Conservation (phyloP, 2,888 invertebrate species). For the Cepaea hortensis region DNA sequence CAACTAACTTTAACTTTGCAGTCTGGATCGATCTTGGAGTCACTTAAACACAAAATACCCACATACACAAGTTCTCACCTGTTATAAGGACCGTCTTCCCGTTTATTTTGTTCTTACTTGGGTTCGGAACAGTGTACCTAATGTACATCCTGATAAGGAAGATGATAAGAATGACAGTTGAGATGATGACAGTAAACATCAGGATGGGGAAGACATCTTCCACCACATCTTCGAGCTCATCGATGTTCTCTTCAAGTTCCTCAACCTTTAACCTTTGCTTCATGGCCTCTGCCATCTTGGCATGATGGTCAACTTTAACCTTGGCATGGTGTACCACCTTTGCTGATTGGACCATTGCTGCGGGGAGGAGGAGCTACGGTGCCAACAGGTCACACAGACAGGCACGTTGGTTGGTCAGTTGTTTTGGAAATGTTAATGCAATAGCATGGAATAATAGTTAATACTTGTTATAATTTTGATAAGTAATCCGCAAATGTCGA, state of each 20-base stretch:
- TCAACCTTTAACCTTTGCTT: constrained; percentile 54
- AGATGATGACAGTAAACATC: constrained; percentile 61
- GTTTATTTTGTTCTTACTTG: constrained; percentile 62
- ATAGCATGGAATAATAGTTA: no score
- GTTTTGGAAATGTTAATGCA: no score
- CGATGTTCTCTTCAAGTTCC: constrained; percentile 57
- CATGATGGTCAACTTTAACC: constrained; percentile 42
- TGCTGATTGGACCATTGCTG: background rate
- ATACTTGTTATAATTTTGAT: no score
- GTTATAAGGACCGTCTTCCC: constrained; percentile 67
- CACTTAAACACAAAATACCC: no score
- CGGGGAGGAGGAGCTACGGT: background rate
- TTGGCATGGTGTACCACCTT: constrained; percentile 14
- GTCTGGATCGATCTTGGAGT: no score
- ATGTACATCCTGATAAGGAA: constrained; percentile 66
- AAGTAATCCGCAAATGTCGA: no score
- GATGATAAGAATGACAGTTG: constrained; percentile 59
- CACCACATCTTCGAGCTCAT: constrained; percentile 57
- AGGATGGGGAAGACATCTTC: constrained; percentile 60
- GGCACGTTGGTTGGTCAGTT: no score
- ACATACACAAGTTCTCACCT: constrained; percentile 56
- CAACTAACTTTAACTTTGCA: no score
- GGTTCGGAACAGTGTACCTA: constrained; percentile 62
- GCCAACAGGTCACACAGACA: background rate
- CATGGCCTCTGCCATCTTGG: constrained; percentile 47